Conservation (phyloP, 2,888 invertebrate genomes). For the Ochropleura leucogaster region DNA sequence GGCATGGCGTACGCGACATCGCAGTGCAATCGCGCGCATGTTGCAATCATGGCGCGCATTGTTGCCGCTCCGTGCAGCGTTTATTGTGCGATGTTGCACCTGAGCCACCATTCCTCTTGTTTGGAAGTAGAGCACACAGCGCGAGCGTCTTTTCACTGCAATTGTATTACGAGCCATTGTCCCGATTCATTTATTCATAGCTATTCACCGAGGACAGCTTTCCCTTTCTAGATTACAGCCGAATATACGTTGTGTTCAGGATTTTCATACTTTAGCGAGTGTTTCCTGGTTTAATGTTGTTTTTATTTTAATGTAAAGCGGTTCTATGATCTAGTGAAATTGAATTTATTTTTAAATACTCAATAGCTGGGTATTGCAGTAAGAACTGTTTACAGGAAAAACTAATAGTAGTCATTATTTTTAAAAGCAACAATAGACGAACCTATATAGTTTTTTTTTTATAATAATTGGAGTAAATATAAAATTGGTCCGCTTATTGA, state of each 20-base stretch:
- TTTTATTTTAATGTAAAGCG: conserved; percentile 12
- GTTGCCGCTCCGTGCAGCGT: conserved; percentile 74
- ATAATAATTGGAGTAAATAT: conserved; percentile 30
- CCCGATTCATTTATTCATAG: conserved; percentile 84
- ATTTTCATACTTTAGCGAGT: conserved; percentile 34
- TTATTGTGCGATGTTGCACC: conserved; percentile 81
- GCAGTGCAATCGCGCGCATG: conserved; percentile 72
- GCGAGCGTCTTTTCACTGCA: conserved; percentile 86
- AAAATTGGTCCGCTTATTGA: conserved; percentile 25
- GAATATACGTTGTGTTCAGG: conserved; percentile 58
- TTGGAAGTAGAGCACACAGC: conserved; percentile 85
- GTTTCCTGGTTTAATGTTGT: conserved; percentile 30
- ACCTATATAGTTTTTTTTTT: neutral
- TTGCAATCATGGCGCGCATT: conserved; percentile 72
- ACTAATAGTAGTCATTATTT: neutral
- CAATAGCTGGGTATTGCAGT: neutral
- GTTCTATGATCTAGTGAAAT: neutral
- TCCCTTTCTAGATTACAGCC: conserved; percentile 77
- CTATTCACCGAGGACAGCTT: conserved; percentile 78
- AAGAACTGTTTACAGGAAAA: conserved; percentile 1
- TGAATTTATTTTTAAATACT: neutral
- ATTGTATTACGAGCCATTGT: conserved; percentile 88
- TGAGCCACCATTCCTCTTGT: conserved; percentile 84
- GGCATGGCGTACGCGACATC: conserved; percentile 50
- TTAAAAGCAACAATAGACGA: neutral